Percentiles rank a stretch among this genome's conserved stretches.
Evolutionary conservation across 2,888 invertebrate genomes (phyloP).

Genomic region (Entomobrya proxima): DNA sequence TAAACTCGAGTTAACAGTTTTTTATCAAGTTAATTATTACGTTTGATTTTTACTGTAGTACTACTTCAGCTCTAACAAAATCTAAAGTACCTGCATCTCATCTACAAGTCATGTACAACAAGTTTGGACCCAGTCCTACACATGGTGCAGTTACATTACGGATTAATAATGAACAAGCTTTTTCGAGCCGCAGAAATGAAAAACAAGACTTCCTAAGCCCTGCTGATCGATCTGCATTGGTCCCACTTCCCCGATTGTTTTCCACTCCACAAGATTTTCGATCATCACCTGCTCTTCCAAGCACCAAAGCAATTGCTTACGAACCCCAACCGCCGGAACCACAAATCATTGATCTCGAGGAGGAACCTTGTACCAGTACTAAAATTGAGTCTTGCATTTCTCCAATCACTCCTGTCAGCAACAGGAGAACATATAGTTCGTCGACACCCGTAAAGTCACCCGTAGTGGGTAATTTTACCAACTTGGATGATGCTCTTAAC

Average conservation of each 20-base stretch:
- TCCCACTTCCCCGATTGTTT: slow-evolving; percentile 17
- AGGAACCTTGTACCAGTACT: neutral
- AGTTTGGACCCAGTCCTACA: neutral
- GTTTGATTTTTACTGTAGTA: too few species aligned
- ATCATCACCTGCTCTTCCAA: neutral
- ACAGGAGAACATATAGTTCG: neutral
- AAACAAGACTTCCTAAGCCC: neutral
- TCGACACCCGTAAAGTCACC: neutral
- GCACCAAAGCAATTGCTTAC: neutral
- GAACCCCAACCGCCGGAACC: neutral
- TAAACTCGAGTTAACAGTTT: too few species aligned
- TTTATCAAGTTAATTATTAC: too few species aligned
- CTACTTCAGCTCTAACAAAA: neutral
- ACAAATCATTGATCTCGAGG: slow-evolving; percentile 56
- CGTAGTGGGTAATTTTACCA: slow-evolving; percentile 8
- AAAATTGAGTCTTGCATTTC: neutral
- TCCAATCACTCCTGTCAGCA: slow-evolving; percentile 15
- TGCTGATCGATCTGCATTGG: neutral
- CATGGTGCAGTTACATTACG: neutral
- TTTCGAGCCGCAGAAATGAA: neutral
- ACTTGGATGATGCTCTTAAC: slow-evolving; percentile 44
- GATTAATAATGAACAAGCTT: neutral
- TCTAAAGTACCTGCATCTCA: neutral
- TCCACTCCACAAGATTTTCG: slow-evolving; percentile 30
- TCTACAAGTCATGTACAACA: slow-evolving; percentile 32